Conservation (phyloP, 2,113 vertebrate genomes). For the Rhabdornis inornatus region DNA sequence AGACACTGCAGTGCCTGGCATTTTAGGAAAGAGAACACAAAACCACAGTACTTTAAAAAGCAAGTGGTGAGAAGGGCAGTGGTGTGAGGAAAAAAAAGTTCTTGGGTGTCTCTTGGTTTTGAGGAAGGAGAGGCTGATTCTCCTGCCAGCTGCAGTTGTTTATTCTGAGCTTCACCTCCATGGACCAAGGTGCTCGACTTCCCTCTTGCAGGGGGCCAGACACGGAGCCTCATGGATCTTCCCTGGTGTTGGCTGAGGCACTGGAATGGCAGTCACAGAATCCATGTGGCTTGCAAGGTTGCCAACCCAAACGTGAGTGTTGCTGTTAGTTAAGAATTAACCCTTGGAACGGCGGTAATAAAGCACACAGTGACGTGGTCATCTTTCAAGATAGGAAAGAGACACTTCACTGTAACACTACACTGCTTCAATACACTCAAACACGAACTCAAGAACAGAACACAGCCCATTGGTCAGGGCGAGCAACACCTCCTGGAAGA, state of each 20-base stretch:
- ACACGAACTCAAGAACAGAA: too few species aligned
- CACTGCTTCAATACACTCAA: too few species aligned
- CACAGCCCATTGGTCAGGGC: too few species aligned
- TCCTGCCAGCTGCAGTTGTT: background rate
- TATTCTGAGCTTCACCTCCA: background rate
- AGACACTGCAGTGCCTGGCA: background rate
- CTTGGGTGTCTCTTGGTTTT: background rate
- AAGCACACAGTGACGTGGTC: too few species aligned
- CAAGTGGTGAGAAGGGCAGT: background rate
- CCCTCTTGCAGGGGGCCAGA: background rate
- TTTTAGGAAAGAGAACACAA: background rate
- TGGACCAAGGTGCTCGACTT: fast-evolving
- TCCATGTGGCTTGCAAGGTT: background rate
- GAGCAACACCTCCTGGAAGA: too few species aligned
- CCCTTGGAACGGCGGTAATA: too few species aligned
- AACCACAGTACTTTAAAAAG: background rate
- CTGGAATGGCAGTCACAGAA: background rate
- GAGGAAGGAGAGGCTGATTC: background rate
- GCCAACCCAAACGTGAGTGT: too few species aligned
- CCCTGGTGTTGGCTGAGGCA: background rate
- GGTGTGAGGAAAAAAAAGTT: background rate
- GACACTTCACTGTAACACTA: too few species aligned
- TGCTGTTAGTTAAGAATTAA: too few species aligned
- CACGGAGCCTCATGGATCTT: background rate
- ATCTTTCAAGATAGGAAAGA: too few species aligned